These are phyloP conservation scores for Argyra leucocephala DNA, from an alignment of 2,888 invertebrate genomes.

Conservation along the genomic window DNA sequence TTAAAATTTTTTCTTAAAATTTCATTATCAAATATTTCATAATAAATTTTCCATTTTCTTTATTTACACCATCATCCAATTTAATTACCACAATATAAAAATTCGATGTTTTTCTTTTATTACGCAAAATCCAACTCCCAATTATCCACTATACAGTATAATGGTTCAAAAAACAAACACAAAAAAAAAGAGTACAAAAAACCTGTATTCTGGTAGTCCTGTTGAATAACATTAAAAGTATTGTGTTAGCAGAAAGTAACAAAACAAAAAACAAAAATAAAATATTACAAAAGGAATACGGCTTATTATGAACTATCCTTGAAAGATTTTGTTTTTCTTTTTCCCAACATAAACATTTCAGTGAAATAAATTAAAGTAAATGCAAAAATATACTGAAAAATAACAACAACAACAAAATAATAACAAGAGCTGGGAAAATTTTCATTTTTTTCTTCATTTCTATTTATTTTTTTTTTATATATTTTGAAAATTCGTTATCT, in stretches of 20 bases:
- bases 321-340: constrained; percentile 6
- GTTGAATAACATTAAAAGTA: not conserved
- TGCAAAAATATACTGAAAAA: not conserved
- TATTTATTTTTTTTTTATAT: not conserved
- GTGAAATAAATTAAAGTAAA: not conserved
- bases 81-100: not conserved
- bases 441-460: not conserved
- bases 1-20: too few species aligned
- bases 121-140: not conserved
- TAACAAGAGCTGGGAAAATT: not conserved
- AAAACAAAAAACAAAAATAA: not conserved
- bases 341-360: constrained; percentile 2
- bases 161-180: too few species aligned
- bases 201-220: not conserved
- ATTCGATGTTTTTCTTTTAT: not conserved
- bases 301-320: constrained; percentile 4
- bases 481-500: not conserved
- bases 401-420: not conserved
- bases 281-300: not conserved
- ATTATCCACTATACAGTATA: not conserved
- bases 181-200: too few species aligned
- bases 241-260: not conserved
- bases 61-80: not conserved
- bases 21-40: too few species aligned
- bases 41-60: not conserved